These are phyloP conservation scores for Paragorgia papillata DNA, from an alignment of 92 coral and sea anemone genomes.

Conservation along the genomic window DNA sequence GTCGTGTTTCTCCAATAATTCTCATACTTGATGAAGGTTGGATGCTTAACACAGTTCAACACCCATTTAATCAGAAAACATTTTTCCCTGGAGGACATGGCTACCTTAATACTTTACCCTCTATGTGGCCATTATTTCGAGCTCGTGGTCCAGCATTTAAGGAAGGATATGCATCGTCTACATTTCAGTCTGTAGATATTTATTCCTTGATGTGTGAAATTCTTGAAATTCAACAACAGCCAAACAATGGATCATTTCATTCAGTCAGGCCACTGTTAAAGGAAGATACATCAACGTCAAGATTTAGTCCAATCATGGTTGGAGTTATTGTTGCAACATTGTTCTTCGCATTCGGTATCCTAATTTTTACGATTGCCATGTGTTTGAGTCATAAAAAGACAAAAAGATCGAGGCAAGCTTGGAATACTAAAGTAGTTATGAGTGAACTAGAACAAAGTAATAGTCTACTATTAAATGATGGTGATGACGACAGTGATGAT, in stretches of 20 bases:
- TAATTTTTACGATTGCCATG: conserved; percentile 6
- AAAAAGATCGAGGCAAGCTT: background rate
- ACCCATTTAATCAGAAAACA: background rate
- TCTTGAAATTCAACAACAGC: conserved; percentile 63
- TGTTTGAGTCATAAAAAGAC: conserved; percentile 21
- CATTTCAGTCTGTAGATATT: conserved; percentile 69
- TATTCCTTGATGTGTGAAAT: conserved; percentile 80
- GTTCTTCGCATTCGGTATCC: conserved; percentile 10
- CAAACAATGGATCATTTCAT: conserved; percentile 76
- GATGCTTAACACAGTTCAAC: conserved; percentile 40
- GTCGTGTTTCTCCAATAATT: conserved; percentile 72
- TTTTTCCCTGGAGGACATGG: conserved; percentile 68
- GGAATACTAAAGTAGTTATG: conserved; percentile 31
- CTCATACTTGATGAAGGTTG: conserved; percentile 75
- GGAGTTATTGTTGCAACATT: conserved; percentile 15
- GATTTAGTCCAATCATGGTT: conserved; percentile 12
- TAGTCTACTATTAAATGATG: background rate
- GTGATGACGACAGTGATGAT: conserved; percentile 25
- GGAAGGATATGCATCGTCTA: conserved; percentile 47
- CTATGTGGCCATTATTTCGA: conserved; percentile 72
- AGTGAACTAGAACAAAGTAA: conserved; percentile 28
- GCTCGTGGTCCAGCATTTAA: conserved; percentile 92
- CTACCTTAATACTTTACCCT: conserved; percentile 51
- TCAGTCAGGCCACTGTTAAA: conserved; percentile 15
- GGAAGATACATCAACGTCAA: background rate